Conservation (phyloP, 2,113 vertebrate genomes). For the Laticauda colubrina region DNA sequence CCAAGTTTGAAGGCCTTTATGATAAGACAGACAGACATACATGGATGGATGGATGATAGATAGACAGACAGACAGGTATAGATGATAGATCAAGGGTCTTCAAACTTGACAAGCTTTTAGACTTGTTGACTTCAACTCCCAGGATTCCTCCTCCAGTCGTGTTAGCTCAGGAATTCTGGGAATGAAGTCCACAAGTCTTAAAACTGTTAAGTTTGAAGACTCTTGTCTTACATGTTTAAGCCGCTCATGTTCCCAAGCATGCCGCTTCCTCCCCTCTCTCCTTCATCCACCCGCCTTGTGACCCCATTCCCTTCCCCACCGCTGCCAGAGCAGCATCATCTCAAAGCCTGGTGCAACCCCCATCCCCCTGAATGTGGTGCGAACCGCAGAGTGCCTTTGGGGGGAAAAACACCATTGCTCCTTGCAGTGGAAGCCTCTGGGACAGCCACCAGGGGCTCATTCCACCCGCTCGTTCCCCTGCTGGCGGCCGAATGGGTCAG, state of each 20-base stretch:
- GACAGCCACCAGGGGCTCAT: not conserved
- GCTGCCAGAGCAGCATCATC: not conserved
- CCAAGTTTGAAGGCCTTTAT: too few species aligned
- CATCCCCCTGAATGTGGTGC: not conserved
- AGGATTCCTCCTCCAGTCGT: too few species aligned
- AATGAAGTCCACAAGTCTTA: too few species aligned
- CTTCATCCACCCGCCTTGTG: not conserved
- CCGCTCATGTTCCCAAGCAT: not conserved
- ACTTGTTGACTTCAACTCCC: too few species aligned
- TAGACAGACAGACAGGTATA: too few species aligned
- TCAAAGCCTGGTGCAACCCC: not conserved
- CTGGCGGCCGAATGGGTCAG: not conserved
- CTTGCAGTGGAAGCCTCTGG: not conserved
- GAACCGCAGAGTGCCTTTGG: not conserved
- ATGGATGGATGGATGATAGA: too few species aligned
- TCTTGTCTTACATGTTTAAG: too few species aligned
- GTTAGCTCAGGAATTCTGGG: too few species aligned
- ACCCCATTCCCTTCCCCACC: not conserved
- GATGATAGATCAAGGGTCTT: not conserved
- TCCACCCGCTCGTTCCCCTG: too few species aligned
- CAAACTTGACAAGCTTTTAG: too few species aligned
- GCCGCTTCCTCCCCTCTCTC: not conserved
- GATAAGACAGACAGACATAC: too few species aligned
- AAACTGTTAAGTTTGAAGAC: too few species aligned
- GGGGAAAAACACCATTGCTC: not conserved